Conservation (phyloP, 2,888 invertebrate species). For the Nemoura dubitans region DNA sequence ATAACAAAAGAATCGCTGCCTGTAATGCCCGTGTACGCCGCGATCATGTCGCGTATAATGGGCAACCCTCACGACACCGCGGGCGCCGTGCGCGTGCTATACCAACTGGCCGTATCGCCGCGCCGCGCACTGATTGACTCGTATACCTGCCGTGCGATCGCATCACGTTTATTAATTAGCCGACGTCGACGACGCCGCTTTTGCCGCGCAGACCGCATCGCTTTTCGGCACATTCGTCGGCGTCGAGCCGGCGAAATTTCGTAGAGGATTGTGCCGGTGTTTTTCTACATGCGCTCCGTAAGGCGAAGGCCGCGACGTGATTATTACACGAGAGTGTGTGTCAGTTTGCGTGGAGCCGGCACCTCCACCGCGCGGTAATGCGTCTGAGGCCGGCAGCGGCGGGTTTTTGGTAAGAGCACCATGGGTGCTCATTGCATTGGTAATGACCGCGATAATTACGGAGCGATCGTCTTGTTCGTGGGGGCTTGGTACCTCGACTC, state of each 20-base stretch:
- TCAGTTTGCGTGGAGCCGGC: neutral
- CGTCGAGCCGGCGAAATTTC: too few species aligned
- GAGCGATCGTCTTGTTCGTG: neutral
- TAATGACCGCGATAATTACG: neutral
- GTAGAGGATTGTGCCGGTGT: neutral
- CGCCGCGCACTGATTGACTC: neutral
- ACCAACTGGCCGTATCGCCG: neutral
- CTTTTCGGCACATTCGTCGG: too few species aligned
- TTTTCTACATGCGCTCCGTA: neutral
- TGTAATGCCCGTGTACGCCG: neutral
- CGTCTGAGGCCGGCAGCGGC: too few species aligned
- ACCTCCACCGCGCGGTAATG: neutral
- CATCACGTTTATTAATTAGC: neutral
- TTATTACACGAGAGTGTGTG: neutral
- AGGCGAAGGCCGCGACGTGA: neutral
- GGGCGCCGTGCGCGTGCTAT: neutral
- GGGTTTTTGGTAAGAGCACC: neutral
- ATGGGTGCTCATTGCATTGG: neutral
- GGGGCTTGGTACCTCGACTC: neutral
- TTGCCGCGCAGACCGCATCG: neutral
- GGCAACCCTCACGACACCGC: neutral
- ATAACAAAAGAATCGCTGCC: conserved; percentile 17
- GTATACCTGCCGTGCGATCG: neutral
- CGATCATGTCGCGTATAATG: neutral
- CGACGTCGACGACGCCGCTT: neutral